These are phyloP conservation scores for Clivina fossor DNA, from an alignment of 2,888 invertebrate species.

Conservation along the genomic window DNA sequence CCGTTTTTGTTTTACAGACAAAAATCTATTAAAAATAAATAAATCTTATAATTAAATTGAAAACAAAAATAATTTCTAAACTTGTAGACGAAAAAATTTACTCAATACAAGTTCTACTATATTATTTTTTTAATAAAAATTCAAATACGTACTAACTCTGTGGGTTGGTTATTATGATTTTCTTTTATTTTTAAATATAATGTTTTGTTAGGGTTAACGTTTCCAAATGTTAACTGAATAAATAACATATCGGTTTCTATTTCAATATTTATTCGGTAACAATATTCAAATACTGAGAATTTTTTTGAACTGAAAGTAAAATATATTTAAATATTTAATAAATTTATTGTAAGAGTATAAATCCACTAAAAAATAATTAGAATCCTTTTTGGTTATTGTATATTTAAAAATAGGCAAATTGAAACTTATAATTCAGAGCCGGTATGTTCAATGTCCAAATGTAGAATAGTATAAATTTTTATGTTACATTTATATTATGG, in stretches of 20 bases:
- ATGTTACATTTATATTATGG: too few relatives aligned
- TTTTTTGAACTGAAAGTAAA: constrained; percentile 7
- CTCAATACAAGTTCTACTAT: too few relatives aligned
- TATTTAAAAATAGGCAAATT: background rate
- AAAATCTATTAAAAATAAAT: constrained; percentile 8
- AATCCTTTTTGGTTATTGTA: background rate
- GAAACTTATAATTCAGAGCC: too few relatives aligned
- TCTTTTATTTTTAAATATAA: constrained; percentile 7
- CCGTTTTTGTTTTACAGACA: constrained; percentile 3
- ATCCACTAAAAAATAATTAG: background rate
- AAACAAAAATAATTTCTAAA: background rate
- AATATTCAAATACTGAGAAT: constrained; percentile 3
- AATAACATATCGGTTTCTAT: background rate
- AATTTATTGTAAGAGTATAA: background rate
- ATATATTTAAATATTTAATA: background rate
- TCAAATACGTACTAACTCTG: constrained; percentile 6
- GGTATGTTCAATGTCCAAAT: too few relatives aligned
- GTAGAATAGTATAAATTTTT: too few relatives aligned
- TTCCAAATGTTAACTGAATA: background rate
- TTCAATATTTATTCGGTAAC: constrained; percentile 9
- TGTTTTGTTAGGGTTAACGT: background rate
- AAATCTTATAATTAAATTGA: background rate
- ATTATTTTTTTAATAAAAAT: background rate
- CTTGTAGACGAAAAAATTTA: background rate
- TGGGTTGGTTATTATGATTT: background rate